phyloP scores from a whole-genome alignment of 2,888 invertebrate species.

The Anthophora plumipes region DNA sequence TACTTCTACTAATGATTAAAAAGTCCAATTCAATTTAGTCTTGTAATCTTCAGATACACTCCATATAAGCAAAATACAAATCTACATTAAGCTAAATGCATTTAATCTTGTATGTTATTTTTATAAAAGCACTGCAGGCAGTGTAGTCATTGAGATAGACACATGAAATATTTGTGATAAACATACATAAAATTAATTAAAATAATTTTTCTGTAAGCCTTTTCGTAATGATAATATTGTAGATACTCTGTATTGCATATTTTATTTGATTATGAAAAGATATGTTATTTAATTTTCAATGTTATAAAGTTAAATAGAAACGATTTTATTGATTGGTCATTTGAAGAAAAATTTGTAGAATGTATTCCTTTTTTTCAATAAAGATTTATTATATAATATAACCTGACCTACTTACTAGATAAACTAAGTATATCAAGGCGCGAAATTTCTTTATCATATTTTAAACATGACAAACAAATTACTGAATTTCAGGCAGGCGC shows the following conservation, averaged over 20 bases:
- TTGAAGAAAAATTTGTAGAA: not conserved
- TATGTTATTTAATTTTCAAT: not conserved
- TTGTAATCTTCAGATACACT: constrained; percentile 23
- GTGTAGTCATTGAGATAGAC: constrained; percentile 57
- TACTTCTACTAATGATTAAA: not conserved
- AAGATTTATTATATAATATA: not conserved
- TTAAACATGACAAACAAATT: not conserved
- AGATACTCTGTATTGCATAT: not conserved
- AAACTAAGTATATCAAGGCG: not conserved
- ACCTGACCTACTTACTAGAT: not conserved
- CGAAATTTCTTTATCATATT: not conserved
- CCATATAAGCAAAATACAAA: constrained; percentile 29
- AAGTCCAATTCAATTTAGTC: constrained; percentile 17
- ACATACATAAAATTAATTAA: not conserved
- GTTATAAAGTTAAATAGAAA: not conserved
- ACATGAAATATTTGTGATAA: constrained; percentile 2
- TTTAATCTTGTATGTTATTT: constrained; percentile 73
- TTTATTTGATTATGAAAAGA: not conserved
- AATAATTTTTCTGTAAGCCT: not conserved
- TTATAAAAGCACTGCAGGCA: constrained; percentile 77
- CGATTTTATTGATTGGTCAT: not conserved
- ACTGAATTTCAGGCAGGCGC: not conserved
- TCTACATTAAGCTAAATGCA: constrained; percentile 49
- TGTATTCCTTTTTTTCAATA: constrained; percentile 6
- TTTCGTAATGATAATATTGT: not conserved